phyloP scores from a whole-genome alignment of 2,888 invertebrate species.

The Andrena hattorfiana region DNA sequence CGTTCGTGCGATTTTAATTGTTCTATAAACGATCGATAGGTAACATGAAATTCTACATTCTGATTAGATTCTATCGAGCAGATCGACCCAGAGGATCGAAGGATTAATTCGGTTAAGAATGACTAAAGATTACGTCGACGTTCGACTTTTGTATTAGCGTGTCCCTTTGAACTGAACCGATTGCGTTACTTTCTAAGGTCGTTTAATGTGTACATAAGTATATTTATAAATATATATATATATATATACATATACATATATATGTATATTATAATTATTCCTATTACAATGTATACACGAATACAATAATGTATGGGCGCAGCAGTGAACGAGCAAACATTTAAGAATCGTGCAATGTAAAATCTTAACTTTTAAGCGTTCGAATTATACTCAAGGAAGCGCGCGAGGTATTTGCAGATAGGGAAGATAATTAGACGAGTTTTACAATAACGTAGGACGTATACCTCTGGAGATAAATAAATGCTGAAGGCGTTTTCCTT shows the following conservation, averaged over 20 bases:
- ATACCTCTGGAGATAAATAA: slow-evolving; percentile 17
- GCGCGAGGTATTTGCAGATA: slow-evolving; percentile 32
- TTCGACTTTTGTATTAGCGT: slow-evolving; percentile 20
- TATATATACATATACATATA: slow-evolving; percentile 50
- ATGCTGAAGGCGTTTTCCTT: slow-evolving; percentile 22
- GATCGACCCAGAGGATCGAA: slow-evolving; percentile 6
- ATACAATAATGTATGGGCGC: slow-evolving; percentile 61
- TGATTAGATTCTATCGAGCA: slow-evolving; percentile 21
- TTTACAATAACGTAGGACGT: slow-evolving; percentile 13
- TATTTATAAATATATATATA: slow-evolving; percentile 64
- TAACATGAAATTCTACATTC: neutral
- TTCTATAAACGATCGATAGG: slow-evolving; percentile 5
- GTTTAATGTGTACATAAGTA: slow-evolving; percentile 68
- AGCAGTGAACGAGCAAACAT: slow-evolving; percentile 51
- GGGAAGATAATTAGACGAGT: slow-evolving; percentile 11
- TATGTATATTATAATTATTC: slow-evolving; percentile 66
- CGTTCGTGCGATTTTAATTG: slow-evolving; percentile 11
- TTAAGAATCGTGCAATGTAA: slow-evolving; percentile 68
- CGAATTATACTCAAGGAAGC: slow-evolving; percentile 48
- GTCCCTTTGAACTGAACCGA: slow-evolving; percentile 60
- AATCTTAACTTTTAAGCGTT: slow-evolving; percentile 63
- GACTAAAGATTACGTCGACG: slow-evolving; percentile 12
- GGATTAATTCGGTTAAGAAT: neutral
- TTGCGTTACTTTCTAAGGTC: slow-evolving; percentile 59
- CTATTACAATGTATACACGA: slow-evolving; percentile 70